Conservation (phyloP, 2,113 vertebrate species). For the Procapra przewalskii region DNA sequence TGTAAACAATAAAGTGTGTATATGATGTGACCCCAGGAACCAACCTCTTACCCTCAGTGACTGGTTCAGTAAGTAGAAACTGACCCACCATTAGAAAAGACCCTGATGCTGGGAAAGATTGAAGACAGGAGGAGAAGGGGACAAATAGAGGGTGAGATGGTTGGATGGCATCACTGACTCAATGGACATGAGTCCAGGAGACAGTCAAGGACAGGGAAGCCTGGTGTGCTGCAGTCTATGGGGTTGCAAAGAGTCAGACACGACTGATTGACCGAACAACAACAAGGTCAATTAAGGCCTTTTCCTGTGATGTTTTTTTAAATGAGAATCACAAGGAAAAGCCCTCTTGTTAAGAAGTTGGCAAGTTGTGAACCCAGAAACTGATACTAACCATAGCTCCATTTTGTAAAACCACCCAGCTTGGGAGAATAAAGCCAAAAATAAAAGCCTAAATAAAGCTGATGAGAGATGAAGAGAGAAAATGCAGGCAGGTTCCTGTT, state of each 20-base stretch:
- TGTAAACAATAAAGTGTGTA: background rate
- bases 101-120: background rate
- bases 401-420: background rate
- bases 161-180: background rate
- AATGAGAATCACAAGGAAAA: background rate
- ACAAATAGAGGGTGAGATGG: background rate
- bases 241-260: background rate
- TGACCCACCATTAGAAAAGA: background rate
- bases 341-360: background rate
- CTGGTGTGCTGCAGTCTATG: background rate
- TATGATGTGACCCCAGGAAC: background rate
- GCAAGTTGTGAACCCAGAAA: background rate
- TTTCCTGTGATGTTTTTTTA: background rate
- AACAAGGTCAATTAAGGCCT: background rate
- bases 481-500: background rate
- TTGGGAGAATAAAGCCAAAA: background rate
- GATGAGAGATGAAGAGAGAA: background rate
- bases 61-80: background rate
- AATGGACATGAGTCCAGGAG: background rate
- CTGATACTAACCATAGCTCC: background rate
- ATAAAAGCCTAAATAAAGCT: background rate
- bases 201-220: background rate
- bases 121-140: background rate
- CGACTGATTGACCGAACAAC: background rate
- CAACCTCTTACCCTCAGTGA: background rate